A percentile compares a stretch with the other conserved stretches of the same genome.
Evolutionary conservation across 2,888 invertebrate species (phyloP).

Genomic region (Congeria kusceri): DNA sequence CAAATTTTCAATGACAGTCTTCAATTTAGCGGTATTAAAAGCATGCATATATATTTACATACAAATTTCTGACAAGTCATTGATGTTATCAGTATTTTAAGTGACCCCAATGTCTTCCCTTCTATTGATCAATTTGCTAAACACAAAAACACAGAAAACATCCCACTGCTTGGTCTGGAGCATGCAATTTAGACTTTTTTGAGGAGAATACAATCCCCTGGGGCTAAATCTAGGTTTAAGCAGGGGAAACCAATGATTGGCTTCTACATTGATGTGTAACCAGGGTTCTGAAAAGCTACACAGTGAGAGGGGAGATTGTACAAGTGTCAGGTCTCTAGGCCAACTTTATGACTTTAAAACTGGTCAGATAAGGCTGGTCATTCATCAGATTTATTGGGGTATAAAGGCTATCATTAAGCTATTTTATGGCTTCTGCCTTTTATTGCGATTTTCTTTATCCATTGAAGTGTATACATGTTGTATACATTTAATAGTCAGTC

Average conservation of each 20-base stretch:
- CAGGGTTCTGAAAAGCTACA: background rate
- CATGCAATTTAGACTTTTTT: background rate
- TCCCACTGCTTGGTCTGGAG: background rate
- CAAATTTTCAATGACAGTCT: too few relatives aligned
- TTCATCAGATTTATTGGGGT: conserved; percentile 7
- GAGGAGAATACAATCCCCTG: background rate
- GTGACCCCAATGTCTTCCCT: conserved; percentile 1
- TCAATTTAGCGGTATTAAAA: too few relatives aligned
- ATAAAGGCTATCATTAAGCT: conserved; percentile 4
- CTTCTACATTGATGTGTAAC: background rate
- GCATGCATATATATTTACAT: background rate
- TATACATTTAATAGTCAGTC: too few relatives aligned
- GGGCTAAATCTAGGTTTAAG: background rate
- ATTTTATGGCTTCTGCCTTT: background rate
- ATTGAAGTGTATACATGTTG: too few relatives aligned
- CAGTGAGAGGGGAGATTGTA: too few relatives aligned
- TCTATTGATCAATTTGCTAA: background rate
- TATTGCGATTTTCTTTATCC: too few relatives aligned
- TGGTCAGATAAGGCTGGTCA: conserved; percentile 3
- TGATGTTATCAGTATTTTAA: conserved; percentile 1
- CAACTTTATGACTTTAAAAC: background rate
- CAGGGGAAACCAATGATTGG: background rate
- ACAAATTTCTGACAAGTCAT: conserved; percentile 2
- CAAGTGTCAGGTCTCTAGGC: background rate
- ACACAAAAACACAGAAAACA: background rate